phyloP scores from a whole-genome alignment of 2,797 vertebrate species.

The Crocidura indochinensis region DNA sequence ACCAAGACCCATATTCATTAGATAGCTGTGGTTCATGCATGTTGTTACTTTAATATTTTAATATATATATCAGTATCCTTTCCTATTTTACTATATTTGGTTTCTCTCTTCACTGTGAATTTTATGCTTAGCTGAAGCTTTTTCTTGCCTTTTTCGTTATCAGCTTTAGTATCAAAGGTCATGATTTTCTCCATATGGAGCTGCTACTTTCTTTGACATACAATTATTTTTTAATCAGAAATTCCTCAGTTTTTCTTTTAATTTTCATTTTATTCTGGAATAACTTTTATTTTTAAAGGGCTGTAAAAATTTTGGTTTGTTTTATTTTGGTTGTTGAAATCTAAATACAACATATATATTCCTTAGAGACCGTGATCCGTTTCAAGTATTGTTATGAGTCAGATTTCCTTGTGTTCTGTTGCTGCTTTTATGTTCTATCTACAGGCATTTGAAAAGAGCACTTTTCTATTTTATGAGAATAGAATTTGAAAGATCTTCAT shows the following conservation, averaged over 20 bases:
- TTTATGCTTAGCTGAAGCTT: not conserved
- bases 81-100: not conserved
- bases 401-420: not conserved
- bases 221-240: not conserved
- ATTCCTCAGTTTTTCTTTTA: conserved; percentile 14
- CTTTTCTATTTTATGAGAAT: conserved; percentile 1
- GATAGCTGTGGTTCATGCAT: not conserved
- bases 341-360: too few species aligned
- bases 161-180: not conserved
- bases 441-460: not conserved
- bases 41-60: not conserved
- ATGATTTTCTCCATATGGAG: not conserved
- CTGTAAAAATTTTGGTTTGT: not conserved
- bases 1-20: not conserved
- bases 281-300: not conserved
- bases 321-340: not conserved
- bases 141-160: conserved; percentile 18
- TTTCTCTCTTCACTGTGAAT: not conserved
- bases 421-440: not conserved
- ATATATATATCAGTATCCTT: too few species aligned
- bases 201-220: not conserved
- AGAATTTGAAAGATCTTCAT: not conserved
- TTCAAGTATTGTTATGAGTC: not conserved
- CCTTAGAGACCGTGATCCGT: not conserved
- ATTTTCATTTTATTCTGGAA: not conserved